A percentile compares a stretch with the other conserved stretches of the same genome.
phyloP scores from a whole-genome alignment of 2,113 vertebrate species.

The Epinephelus cyanopodus region DNA sequence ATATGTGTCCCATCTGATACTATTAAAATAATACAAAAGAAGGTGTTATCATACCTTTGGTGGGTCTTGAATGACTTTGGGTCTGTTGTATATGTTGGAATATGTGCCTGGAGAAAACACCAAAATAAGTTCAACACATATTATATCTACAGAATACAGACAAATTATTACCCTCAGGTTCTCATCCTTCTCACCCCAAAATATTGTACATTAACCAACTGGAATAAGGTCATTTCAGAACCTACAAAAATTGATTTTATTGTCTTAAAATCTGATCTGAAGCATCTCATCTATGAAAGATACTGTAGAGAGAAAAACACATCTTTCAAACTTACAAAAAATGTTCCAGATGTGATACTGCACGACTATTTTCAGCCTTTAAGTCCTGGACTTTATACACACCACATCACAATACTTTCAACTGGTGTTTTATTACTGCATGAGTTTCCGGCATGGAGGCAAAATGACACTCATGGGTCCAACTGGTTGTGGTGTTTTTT shows the following conservation, averaged over 20 bases:
- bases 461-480: too few species aligned
- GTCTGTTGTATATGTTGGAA: constrained; percentile 96
- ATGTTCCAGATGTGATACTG: neutral
- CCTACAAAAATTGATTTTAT: neutral
- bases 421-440: neutral
- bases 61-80: constrained; percentile 93
- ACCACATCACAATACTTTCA: neutral
- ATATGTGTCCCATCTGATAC: neutral
- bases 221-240: neutral
- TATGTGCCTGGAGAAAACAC: constrained; percentile 89
- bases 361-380: neutral
- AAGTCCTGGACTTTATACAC: neutral
- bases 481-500: too few species aligned
- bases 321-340: too few species aligned
- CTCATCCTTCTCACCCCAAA: neutral
- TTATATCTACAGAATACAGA: neutral
- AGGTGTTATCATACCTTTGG: constrained; percentile 85
- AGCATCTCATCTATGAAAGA: too few species aligned
- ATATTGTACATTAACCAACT: neutral
- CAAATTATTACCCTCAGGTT: neutral
- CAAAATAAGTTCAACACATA: neutral
- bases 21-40: neutral
- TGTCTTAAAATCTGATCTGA: neutral
- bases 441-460: too few species aligned
- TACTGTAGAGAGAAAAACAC: too few species aligned